Evolutionary conservation across 2,113 vertebrate genomes (phyloP), one percentile per base, ranked within the genome.

Genomic region (Platichthys stellatus): DNA sequence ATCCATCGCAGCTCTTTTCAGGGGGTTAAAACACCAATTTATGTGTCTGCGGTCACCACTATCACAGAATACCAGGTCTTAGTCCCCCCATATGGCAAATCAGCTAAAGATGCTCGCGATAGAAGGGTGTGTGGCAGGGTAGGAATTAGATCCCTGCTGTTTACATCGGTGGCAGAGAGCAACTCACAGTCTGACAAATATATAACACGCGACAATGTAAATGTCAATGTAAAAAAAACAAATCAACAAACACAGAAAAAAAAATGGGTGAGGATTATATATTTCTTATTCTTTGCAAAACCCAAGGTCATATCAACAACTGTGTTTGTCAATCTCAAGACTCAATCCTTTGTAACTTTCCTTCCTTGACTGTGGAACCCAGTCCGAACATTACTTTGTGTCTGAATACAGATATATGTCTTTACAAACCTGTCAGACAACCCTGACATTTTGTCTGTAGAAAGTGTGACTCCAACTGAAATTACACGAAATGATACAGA

Each of bases 1-100:
- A 93, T 89, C 87, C 70, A 62, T 72, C 82, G 82, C 77, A 74
- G 69, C 60, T 77, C 71, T 74, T 49, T 63, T 56, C 15, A 12
- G 40, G 66, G 6, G 18, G 51, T 54, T 54, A 54, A 54, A 54
- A 20, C 47, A 18, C 15, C 4, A 18, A 17, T 54, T 20, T 54
- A 9, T 51, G 17, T n/a, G 51, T 54, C 51, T 10, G 20, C 0
- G 45, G 45, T 49, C 45, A 49, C 51, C 10, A 15, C 51, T 54
- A 54, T 54, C 51, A n/a, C 51, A 54, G 18, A 54, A 20, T 10
- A 54, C 21, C 51, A n/a, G 51, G 18, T 51, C 18, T 20, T 17
- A 51, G 45, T 47, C 3, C 45, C 45, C 45, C 47, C 47, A 17
- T 18, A 51, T 18, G 47, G 47, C 47, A 51, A 51, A 51, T 51